Percentiles rank a stretch among this genome's conserved stretches.
These are phyloP conservation scores for Zoanthus solanderi DNA, from an alignment of 92 coral and sea anemone genomes.

Conservation along the genomic window DNA sequence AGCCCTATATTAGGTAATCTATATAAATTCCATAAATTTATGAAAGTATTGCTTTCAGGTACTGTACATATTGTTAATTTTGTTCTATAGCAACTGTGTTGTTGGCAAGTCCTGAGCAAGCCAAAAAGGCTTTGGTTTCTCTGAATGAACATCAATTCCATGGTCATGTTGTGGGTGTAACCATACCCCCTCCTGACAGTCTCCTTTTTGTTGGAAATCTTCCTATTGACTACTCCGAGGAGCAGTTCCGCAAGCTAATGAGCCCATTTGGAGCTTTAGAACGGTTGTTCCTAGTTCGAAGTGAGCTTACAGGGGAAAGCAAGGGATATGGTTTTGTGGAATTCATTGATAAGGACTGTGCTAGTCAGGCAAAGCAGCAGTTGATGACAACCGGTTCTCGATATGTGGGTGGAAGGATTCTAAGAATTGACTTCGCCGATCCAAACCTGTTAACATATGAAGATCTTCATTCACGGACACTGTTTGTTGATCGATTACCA, in stretches of 20 bases:
- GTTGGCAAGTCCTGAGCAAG: slow-evolving; percentile 67
- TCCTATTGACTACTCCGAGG: slow-evolving; percentile 85
- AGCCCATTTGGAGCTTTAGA: slow-evolving; percentile 88
- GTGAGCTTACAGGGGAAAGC: slow-evolving; percentile 86
- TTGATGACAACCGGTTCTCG: slow-evolving; percentile 80
- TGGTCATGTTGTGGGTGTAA: slow-evolving; percentile 69
- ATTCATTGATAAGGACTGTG: slow-evolving; percentile 70
- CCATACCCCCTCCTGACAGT: slow-evolving; percentile 79
- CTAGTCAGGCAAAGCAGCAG: slow-evolving; percentile 78
- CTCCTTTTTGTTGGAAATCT: slow-evolving; percentile 93
- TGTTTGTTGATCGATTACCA: slow-evolving; percentile 90
- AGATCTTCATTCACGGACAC: slow-evolving; percentile 88
- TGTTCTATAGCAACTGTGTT: slow-evolving; percentile 54
- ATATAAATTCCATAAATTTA: too few species aligned
- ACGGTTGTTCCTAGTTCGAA: slow-evolving; percentile 80
- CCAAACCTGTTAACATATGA: slow-evolving; percentile 73
- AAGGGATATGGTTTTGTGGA: slow-evolving; percentile 99
- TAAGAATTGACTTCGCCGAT: slow-evolving; percentile 88
- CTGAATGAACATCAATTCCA: slow-evolving; percentile 73
- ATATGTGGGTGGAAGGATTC: slow-evolving; percentile 82
- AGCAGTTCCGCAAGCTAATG: slow-evolving; percentile 83
- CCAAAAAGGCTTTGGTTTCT: slow-evolving; percentile 62
- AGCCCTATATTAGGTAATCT: too few species aligned
- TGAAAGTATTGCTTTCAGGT: too few species aligned
- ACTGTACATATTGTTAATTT: not conserved